Evolutionary conservation across 2,888 invertebrate genomes (phyloP), one percentile per base, ranked within the genome.

Genomic region (Agonopterix subpropinquella): DNA sequence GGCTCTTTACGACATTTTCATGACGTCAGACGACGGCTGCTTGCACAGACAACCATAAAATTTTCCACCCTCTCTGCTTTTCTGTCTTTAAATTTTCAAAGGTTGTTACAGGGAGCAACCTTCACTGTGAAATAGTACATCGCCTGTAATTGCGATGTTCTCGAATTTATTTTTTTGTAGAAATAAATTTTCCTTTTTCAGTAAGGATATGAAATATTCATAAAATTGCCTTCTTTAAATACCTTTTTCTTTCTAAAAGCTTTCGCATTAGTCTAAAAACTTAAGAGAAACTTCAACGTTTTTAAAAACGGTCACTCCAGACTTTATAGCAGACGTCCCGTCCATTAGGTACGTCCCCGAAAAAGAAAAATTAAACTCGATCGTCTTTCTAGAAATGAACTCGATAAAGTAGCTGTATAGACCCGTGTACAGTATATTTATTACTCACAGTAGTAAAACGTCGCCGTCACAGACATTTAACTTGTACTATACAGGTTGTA

Each of bases 1-100:
- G 74, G 73, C 80, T 72, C 28, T 85, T 85, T 84, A 82, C 83
- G 83, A 77, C 67, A 69, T 77, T 82, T 83, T 79, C 77, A 82
- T 73, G 76, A 73, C 75, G 68, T 72, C 70, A 63, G 72, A 74
- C 69, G 70, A 73, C 67, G 67, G 64, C 61, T 74, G 65, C 67
- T 67, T 64, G 61, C 67, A 65, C 62, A 73, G 70, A 73, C 71
- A 65, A 64, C 69, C 71, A 73, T 83, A 79, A 81, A 80, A 76
- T 73, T 68, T 67, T 69, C 65, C 62, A 61, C 58, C 56, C 59
- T 59, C 61, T 61, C 60, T 61, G 66, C 58, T 65, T 68, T 64
- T 55, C 61, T 56, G 49, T 56, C 52, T 63, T 57, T 66, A 61
- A 66, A 67, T 64, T 68, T 65, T 65, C 60, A 65, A 68, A 71